phyloP scores from a whole-genome alignment of 2,113 vertebrate species.

The Struthidea cinerea region DNA sequence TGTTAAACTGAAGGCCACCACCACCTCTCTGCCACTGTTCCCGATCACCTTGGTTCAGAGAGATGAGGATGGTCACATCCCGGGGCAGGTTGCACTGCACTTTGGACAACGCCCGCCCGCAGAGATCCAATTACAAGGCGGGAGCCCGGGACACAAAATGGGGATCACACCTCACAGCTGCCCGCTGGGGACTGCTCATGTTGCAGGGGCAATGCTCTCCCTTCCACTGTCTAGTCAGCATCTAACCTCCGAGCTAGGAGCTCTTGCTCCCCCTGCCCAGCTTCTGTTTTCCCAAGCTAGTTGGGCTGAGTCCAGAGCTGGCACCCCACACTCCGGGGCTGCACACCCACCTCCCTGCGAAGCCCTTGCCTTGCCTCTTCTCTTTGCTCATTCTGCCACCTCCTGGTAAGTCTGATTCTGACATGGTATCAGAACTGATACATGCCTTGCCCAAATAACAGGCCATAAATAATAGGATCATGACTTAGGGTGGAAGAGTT shows the following conservation, averaged over 20 bases:
- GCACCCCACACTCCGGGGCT: neutral
- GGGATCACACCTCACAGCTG: neutral
- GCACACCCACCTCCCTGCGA: rapidly evolving
- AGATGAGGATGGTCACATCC: neutral
- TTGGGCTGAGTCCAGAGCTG: neutral
- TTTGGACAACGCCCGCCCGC: rapidly evolving
- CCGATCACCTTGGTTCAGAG: neutral
- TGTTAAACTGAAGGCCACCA: rapidly evolving
- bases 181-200: rapidly evolving
- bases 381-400: constrained; percentile 50
- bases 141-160: no score
- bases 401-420: constrained; percentile 25
- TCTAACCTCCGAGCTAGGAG: neutral
- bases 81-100: neutral
- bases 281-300: neutral
- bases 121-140: rapidly evolving
- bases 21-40: neutral
- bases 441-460: rapidly evolving
- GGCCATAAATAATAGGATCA: neutral
- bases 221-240: neutral
- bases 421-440: rapidly evolving
- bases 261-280: rapidly evolving
- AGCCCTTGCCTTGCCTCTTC: neutral
- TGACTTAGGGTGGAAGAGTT: neutral
- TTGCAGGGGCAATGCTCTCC: neutral